Base-by-base conservation (phyloP, 2,797 vertebrate genomes). In the Rousettus madagascariensis region DNA sequence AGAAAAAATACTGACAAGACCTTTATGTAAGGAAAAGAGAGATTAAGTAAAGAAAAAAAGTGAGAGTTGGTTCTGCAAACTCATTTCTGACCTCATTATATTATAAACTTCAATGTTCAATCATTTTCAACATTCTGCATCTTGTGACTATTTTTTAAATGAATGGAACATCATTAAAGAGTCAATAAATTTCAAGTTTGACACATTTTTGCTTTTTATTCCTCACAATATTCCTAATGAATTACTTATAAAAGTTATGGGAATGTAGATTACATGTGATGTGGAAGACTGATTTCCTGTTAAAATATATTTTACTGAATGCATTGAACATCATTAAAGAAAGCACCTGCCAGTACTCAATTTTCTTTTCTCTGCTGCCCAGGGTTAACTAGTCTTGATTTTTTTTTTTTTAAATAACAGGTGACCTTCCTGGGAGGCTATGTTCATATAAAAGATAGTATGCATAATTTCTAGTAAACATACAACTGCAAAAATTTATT, bases 41-140 rank as follows among this genome's bases (percentile, higher is more conserved):
- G 10, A 88, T 28, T 86, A n/a, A 82, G 6, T 49, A 65, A 83
- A 88, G 51, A 86, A 87, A 85, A 94, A 83, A 83, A 72, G 28
- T 30, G 22, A 78, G 16, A 94, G 10, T 53, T 86, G 8, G 55
- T 15, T 77, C 57, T 88, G 41, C 26, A 93, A 91, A 63, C 6
- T 90, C 75, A 43, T 65, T 79, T 82, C 28, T 51, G 33, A 88
- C 95, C 4, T 95, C 24, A 82, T 63, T 63, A 85, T 33, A 89
- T 41, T 65, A 74, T 49, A 88, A 85, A n/a, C n/a, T 46, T 92
- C 26, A 80, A 92, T 69, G 61, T 85, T 80, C 61, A 77, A 51
- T 75, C 17, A 71, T 85, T 96, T 93, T 89, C 46, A 93, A 30
- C 26, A 80, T 15, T 86, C 26, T 90, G 16, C 77, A 19, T 91